Evolutionary conservation across 2,113 vertebrate species (phyloP), one percentile per base, ranked within the genome.

Genomic region (Platysteira castanea): DNA sequence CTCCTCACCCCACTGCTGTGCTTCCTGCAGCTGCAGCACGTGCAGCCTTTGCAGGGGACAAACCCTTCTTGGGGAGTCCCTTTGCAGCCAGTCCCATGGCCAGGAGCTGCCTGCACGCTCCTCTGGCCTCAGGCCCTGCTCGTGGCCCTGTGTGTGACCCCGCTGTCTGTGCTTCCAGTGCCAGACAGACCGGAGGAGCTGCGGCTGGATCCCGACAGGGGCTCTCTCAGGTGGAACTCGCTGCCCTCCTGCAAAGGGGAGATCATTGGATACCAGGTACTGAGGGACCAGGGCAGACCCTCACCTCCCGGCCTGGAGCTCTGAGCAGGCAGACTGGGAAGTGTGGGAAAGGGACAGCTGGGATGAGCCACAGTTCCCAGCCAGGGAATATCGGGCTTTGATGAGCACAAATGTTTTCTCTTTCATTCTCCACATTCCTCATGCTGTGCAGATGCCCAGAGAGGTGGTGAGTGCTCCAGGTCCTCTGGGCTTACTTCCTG

Each of bases 191-290:
- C 44, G 2, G 13, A 84, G 4, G 0, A 47, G 54, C n/a, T 89
- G 78, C 47, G 33, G 87, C 82, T 96, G 82, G 93, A 96, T 65
- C 9, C 49, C 9, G 27, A 15, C 44, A 74, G 35, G 0, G 50
- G 89, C 22, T 64, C 41, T n/a, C 63, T 95, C 44, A n/a, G 10
- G 27, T 96, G 95, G 93, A 15, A 69, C 11, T 13, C 41, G 0
- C 64, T 81, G 80, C 68, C 93, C 44, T 59, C 88, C 44, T 96
- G 93, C 85, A 84, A 77, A 11, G 93, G 88, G 35, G 49, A 96
- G 35, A 91, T 96, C 91, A 49, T 52, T 0, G 88, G 91, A 50
- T 96, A 93, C 41, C 77, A 96, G 93, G 95, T 96, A 93, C 53
- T 30, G 3, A n/a, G 56, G 46, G 2, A 37, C 2, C 47, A 31